phyloP scores from a whole-genome alignment of 2,888 invertebrate genomes.

The Drosophila paranaensis region DNA sequence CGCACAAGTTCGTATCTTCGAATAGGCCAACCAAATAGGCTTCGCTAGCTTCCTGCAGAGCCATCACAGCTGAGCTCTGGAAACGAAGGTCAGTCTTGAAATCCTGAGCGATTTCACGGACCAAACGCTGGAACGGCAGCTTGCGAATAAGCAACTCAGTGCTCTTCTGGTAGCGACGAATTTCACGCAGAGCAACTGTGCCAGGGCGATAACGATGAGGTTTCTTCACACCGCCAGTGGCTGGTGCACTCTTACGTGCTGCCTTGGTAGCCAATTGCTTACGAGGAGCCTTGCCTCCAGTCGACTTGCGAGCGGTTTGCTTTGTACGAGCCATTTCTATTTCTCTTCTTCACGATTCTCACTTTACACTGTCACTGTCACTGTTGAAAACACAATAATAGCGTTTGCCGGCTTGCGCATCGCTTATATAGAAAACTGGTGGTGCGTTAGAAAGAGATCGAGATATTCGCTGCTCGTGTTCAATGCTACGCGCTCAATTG shows the following conservation, averaged over 20 bases:
- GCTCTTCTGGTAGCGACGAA: constrained; percentile 6
- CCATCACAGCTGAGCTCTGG: too few relatives aligned
- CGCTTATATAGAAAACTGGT: constrained; percentile 14
- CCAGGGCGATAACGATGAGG: neutral
- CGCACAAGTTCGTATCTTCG: constrained; percentile 85
- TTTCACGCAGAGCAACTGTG: constrained; percentile 3
- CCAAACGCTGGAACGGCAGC: too few relatives aligned
- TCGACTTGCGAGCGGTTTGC: neutral
- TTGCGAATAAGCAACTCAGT: neutral
- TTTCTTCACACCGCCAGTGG: too few relatives aligned
- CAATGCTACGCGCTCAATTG: too few relatives aligned
- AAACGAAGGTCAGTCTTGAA: too few relatives aligned
- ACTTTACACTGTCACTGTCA: constrained; percentile 20
- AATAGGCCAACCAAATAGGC: neutral
- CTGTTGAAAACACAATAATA: constrained; percentile 5
- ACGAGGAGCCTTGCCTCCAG: too few relatives aligned
- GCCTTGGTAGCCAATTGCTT: too few relatives aligned
- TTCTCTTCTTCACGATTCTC: neutral
- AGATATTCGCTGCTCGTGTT: constrained; percentile 18
- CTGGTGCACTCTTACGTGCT: neutral
- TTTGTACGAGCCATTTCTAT: constrained; percentile 7
- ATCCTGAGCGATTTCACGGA: too few relatives aligned
- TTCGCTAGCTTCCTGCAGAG: too few relatives aligned
- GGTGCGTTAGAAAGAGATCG: neutral
- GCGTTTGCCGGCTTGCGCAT: too few relatives aligned